Evolutionary conservation across 2,888 invertebrate species (phyloP).

Genomic region (Halictus ligatus): DNA sequence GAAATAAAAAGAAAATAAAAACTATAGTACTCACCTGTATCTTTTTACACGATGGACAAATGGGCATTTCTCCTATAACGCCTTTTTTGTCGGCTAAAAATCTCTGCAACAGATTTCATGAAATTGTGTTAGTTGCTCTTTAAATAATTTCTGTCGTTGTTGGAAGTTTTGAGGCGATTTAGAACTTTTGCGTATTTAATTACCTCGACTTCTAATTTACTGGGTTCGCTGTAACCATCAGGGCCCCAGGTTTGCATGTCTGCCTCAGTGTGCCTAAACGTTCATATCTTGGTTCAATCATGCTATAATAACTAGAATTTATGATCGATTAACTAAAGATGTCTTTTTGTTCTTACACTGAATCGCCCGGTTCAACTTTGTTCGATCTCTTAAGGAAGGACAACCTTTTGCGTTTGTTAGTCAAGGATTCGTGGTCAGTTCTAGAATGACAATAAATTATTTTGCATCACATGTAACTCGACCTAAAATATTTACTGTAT

Average conservation of each 20-base stretch:
- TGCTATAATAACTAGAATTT: not conserved
- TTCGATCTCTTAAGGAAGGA: slow-evolving; percentile 43
- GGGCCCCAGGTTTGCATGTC: not conserved
- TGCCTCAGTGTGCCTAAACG: slow-evolving; percentile 15
- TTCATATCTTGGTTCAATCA: not conserved
- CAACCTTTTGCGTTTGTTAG: slow-evolving; percentile 6
- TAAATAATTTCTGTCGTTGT: not conserved
- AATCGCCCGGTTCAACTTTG: slow-evolving; percentile 52
- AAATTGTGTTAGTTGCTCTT: too few species aligned
- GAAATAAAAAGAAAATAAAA: too few species aligned
- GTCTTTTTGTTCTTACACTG: slow-evolving; percentile 42
- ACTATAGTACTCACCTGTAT: slow-evolving; percentile 31
- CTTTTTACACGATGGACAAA: slow-evolving; percentile 32
- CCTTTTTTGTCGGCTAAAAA: not conserved
- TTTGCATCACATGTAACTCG: not conserved
- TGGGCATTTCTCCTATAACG: not conserved
- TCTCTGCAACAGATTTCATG: slow-evolving; percentile 12
- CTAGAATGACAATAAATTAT: not conserved
- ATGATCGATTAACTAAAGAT: not conserved
- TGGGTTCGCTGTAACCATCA: not conserved
- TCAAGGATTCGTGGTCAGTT: too few species aligned
- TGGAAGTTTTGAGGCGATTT: not conserved
- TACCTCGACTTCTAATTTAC: slow-evolving; percentile 15
- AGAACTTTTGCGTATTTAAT: not conserved
- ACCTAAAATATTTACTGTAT: not conserved